Conservation (phyloP, 2,888 invertebrate genomes). For the Brenthis hecate region DNA sequence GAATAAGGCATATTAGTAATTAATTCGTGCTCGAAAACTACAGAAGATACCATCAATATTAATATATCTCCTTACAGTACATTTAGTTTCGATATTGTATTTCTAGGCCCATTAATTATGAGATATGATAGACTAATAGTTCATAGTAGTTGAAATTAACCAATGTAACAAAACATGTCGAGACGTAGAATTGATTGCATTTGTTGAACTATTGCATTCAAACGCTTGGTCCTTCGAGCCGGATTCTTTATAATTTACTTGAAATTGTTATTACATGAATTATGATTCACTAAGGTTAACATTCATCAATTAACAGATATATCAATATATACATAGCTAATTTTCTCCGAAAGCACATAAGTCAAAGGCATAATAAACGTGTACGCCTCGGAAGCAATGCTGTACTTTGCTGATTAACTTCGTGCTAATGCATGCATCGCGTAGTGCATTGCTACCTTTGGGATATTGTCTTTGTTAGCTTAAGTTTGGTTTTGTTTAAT, state of each 20-base stretch:
- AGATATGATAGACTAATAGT: slow-evolving; percentile 27
- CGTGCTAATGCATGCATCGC: slow-evolving; percentile 45
- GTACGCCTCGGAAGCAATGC: slow-evolving; percentile 35
- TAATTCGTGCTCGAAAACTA: slow-evolving; percentile 30
- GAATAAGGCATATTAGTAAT: slow-evolving; percentile 34
- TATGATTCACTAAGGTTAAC: no score
- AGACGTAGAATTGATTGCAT: not conserved
- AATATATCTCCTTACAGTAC: slow-evolving; percentile 34
- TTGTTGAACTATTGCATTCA: not conserved
- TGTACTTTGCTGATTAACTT: slow-evolving; percentile 41
- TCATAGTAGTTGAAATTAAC: not conserved
- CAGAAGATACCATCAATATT: slow-evolving; percentile 25
- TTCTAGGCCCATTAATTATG: slow-evolving; percentile 33
- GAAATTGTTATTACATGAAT: no score
- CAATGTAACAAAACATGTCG: not conserved
- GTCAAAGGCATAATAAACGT: slow-evolving; percentile 32
- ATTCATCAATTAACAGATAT: not conserved
- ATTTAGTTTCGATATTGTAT: slow-evolving; percentile 32
- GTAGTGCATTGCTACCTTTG: slow-evolving; percentile 36
- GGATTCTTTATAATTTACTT: no score
- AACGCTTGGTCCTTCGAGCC: not conserved
- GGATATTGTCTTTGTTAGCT: slow-evolving; percentile 38
- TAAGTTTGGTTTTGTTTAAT: slow-evolving; percentile 33
- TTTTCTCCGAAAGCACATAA: slow-evolving; percentile 15
- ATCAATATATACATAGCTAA: slow-evolving; percentile 3